A percentile compares a stretch with the other conserved stretches of the same genome.
These are phyloP conservation scores for Pterocles burchelli DNA, from an alignment of 2,113 vertebrate species.

Conservation along the genomic window DNA sequence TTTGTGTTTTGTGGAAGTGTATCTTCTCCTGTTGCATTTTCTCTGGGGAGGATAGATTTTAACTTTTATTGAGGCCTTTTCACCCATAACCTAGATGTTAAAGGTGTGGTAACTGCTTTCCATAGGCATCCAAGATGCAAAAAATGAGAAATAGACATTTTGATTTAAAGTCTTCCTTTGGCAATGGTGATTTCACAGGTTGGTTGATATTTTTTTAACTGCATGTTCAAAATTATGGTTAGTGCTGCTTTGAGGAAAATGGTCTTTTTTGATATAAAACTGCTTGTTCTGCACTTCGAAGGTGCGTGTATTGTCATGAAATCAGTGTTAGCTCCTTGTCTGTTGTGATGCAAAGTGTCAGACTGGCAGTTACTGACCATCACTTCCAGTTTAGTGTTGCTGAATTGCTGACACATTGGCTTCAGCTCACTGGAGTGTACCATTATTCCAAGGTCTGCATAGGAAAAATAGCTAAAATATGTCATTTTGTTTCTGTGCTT, in stretches of 20 bases:
- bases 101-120: neutral
- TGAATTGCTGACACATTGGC: neutral
- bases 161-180: neutral
- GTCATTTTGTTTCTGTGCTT: neutral
- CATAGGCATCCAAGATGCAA: neutral
- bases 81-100: neutral
- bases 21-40: neutral
- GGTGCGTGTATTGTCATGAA: neutral
- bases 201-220: neutral
- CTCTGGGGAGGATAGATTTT: neutral
- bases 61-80: neutral
- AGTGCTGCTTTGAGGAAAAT: neutral
- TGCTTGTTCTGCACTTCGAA: neutral
- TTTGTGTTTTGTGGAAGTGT: neutral
- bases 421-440: neutral
- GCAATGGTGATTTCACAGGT: neutral
- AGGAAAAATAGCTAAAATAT: neutral
- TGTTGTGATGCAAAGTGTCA: neutral
- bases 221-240: neutral
- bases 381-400: neutral
- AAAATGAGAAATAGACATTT: neutral
- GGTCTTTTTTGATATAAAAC: neutral
- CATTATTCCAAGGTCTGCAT: neutral
- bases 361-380: neutral
- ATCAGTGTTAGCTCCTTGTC: neutral